These are phyloP conservation scores for Rhabdophis nuchalis DNA, from an alignment of 2,797 vertebrate species.

Conservation along the genomic window DNA sequence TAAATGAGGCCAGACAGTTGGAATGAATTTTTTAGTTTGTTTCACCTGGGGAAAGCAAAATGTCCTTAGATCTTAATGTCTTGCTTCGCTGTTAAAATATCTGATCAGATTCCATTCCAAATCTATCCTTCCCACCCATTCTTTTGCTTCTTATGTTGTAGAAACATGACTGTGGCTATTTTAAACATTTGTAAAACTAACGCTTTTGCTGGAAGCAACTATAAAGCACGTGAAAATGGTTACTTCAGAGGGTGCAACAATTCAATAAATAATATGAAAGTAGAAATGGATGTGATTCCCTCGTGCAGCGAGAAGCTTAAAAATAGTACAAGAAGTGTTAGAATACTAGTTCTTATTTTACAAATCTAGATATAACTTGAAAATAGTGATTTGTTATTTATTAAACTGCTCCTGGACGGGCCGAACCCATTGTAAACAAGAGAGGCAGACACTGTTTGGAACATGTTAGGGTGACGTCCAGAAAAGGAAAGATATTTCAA, in stretches of 20 bases:
- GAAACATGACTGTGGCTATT: constrained; percentile 40
- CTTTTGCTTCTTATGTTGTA: neutral
- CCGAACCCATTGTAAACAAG: neutral
- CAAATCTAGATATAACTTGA: constrained; percentile 58
- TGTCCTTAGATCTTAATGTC: neutral
- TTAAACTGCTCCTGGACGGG: constrained; percentile 32
- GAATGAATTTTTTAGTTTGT: constrained; percentile 17
- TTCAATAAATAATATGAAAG: neutral
- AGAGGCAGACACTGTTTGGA: neutral
- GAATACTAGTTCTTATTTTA: neutral
- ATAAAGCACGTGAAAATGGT: neutral
- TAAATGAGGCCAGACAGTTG: constrained; percentile 32
- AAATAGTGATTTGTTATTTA: constrained; percentile 37
- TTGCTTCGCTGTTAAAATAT: constrained; percentile 39
- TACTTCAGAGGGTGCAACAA: constrained; percentile 35
- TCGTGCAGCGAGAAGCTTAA: constrained; percentile 6
- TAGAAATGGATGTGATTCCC: neutral
- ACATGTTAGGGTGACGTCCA: neutral
- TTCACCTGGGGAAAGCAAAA: neutral
- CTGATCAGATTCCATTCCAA: neutral
- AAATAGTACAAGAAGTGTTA: neutral
- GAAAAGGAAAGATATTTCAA: neutral
- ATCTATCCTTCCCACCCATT: neutral
- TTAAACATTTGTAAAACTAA: constrained; percentile 15
- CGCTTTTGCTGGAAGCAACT: constrained; percentile 23